Evolutionary conservation across 2,113 vertebrate species (phyloP), one percentile per base, ranked within the genome.

Genomic region (Trinectes maculatus): DNA sequence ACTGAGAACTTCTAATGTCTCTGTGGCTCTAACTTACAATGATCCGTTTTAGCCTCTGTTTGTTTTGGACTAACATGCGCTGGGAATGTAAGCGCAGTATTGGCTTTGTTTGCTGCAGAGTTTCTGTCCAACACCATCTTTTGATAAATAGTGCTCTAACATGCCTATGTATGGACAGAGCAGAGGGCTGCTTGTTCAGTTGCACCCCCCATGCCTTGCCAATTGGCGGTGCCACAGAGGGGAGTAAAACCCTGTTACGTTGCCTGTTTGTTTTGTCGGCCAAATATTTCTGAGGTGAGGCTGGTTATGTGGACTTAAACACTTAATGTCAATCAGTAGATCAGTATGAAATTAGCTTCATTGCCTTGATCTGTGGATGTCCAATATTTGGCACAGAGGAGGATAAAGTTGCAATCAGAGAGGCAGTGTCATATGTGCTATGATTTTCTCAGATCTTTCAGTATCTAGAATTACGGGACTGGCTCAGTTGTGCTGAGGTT

Each of bases 401-500:
- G 5, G 31, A 1, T 21, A 19, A 29, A 28, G 15, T 42, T 51
- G 42, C 6, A 34, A 6, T 42, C 16, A 19, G 6, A 34, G 18
- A 39, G 9, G 19, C 26, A 16, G 33, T 51, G 1, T 25, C 6
- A 39, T 26, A 34, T 61, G 6, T 25, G 13, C 47, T 28, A 18
- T 49, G 10, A 29, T 40, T 2, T 46, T 21, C 26, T 34, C 67
- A 92, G 91, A 86, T 92, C 49, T 90, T 92, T 60, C 71, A 79
- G 6, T 83, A 70, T 66, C 57, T 92, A 54, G 61, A 82, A 1
- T 21, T 91, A 25, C 64, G 71, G 62, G 91, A 92, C 67, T 63
- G 69, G 61, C 43, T 91, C 15, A 87, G 70, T 29, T 92, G 90
- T 81, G 74, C 90, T 13, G 70, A 86, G 19, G 90, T 93, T 6